phyloP scores from a whole-genome alignment of 2,888 invertebrate species.

The Nudaria mundana region DNA sequence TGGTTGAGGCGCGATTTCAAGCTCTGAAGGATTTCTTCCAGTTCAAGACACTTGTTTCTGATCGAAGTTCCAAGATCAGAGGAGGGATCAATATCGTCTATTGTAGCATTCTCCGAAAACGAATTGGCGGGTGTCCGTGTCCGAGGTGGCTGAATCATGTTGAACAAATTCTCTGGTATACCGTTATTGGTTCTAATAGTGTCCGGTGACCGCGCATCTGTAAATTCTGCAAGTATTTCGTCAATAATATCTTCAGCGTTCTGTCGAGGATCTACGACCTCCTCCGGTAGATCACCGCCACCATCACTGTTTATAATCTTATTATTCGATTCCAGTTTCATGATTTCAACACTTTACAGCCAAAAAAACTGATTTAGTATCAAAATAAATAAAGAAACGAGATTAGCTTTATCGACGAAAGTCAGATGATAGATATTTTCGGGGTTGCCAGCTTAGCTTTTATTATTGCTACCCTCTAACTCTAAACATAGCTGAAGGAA shows the following conservation, averaged over 20 bases:
- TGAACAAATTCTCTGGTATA: constrained; percentile 63
- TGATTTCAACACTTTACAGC: constrained; percentile 37
- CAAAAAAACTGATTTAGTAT: constrained; percentile 2
- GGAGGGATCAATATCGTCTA: constrained; percentile 75
- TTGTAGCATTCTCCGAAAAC: constrained; percentile 64
- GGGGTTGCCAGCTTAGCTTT: constrained; percentile 40
- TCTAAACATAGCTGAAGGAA: too few species aligned
- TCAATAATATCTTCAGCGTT: constrained; percentile 76
- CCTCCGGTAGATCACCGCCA: constrained; percentile 67
- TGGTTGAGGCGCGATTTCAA: constrained; percentile 75
- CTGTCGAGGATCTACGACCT: constrained; percentile 67
- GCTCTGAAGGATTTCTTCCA: constrained; percentile 76
- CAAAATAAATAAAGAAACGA: constrained; percentile 43
- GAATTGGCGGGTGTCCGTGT: constrained; percentile 74
- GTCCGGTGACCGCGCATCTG: constrained; percentile 64
- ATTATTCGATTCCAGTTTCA: constrained; percentile 78
- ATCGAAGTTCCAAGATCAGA: constrained; percentile 76
- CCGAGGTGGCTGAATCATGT: constrained; percentile 69
- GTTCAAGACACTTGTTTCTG: constrained; percentile 73
- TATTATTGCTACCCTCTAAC: constrained; percentile 11
- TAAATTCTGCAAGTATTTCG: constrained; percentile 73
- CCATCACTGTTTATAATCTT: constrained; percentile 72
- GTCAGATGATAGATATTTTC: constrained; percentile 66
- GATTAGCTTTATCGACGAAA: constrained; percentile 26
- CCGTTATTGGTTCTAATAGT: constrained; percentile 57